Base-by-base conservation (phyloP, 2,113 vertebrate genomes). In the Xiphorhynchus elegans region DNA sequence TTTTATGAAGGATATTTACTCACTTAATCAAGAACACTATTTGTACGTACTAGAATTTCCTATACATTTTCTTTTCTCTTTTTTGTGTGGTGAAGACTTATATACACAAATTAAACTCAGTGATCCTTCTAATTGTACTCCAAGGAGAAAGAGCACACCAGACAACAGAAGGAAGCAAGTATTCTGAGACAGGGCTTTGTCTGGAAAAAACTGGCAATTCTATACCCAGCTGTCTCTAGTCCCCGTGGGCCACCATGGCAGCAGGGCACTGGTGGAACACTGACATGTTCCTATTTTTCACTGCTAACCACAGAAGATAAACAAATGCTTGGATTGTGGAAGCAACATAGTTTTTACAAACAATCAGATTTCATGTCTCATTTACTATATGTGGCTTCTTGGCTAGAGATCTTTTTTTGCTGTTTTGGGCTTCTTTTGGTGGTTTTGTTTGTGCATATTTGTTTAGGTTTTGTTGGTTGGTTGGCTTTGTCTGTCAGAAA, bases 61-160 rank as follows among this genome's bases (percentile, higher is more conserved):
- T 31, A 46, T 42, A 19, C 4, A 40, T 59, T 33, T 28, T 17
- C 25, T 16, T 17, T 19, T 50, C 46, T 20, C 46, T 46, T 58
- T 77, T 70, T 31, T 3, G 2, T n/a, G 3, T 4, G 0, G 1
- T 42, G 4, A 10, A 4, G 20, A 64, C 9, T 53, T 39, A 49
- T 62, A 39, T 12, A 44, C 8, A n/a, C 17, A 8, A 37, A 23
- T 39, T 80, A 40, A 85, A 3, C 37, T 76, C 31, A 37, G 79
- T 80, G 7, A 35, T 62, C 9, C 8, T 68, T 47, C 4, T 78
- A 50, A 44, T 2, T 4, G 10, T 52, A 50, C 11, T 55, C 11
- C 25, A 81, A 9, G 5, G 17, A 88, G 25, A 56, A 84, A 49
- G 1, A 42, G 1, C 17, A 40, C 15, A 47, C 2, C 11, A 47